Evolutionary conservation across 2,888 invertebrate species (phyloP), one percentile per base, ranked within the genome.

Genomic region (Nomada lathburiana): DNA sequence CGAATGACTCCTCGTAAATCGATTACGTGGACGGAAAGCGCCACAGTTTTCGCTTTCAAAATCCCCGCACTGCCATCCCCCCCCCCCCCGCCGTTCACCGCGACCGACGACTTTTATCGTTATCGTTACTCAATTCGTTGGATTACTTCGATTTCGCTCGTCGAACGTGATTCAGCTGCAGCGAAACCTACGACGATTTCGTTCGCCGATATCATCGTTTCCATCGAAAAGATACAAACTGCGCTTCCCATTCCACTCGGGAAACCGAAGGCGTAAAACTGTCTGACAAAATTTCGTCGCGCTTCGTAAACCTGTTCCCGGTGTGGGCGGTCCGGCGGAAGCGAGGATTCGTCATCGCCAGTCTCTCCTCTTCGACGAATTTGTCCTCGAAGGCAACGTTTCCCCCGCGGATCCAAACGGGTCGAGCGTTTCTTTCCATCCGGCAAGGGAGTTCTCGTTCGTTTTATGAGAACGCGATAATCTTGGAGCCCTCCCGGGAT

Each of bases 1-100:
- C 76, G 88, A 86, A 84, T 84, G 84, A 82, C 82, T 77, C 76
- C 67, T 88, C 82, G 87, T 82, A 85, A 88, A 88, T 88, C 86
- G 86, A 86, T 84, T 86, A 86, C 76, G 75, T 71, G 72, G 84
- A 83, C 76, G 74, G 76, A 82, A 80, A 81, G 71, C 63, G 52
- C 81, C 81, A 64, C 53, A 74, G 63, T 80, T 80, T 47, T 69
- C 71, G 60, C 59, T 80, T 63, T 57, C 50, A 20, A 52, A 62
- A 64, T 29, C 36, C 16, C 62, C 23, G 11, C 53, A 53, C 23
- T 11, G 20, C 50, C 42, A 13, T 55, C 29, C 5, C 50, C 44
- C 57, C n/a, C n/a, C n/a, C n/a, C n/a, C n/a, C n/a, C n/a, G n/a
- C n/a, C 42, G 53, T 50, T 63, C 55, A 10, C 47, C 47, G 47